These are phyloP conservation scores for Cossypha dichroa DNA, from an alignment of 2,797 vertebrate genomes.

Conservation along the genomic window DNA sequence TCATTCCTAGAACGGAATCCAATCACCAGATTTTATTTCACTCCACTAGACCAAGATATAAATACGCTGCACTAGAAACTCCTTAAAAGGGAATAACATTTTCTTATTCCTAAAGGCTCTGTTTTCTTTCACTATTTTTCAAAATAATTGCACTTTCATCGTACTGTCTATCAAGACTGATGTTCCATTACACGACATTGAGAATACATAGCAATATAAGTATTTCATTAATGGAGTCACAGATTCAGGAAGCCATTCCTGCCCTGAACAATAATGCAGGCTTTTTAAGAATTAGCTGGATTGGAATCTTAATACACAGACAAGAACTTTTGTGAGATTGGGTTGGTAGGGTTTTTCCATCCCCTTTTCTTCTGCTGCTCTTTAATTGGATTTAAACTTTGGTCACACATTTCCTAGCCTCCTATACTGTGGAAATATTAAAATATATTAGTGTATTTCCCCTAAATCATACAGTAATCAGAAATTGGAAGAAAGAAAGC, in stretches of 20 bases:
- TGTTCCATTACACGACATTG: neutral
- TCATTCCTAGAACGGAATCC: neutral
- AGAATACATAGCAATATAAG: neutral
- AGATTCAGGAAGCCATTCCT: neutral
- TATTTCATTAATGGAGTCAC: neutral
- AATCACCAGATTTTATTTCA: neutral
- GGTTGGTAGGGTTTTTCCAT: neutral
- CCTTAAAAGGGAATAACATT: neutral
- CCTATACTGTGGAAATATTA: neutral
- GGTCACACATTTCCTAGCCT: neutral
- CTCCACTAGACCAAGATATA: neutral
- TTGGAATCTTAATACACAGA: neutral
- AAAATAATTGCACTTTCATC: neutral
- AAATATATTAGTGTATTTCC: neutral
- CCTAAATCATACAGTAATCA: neutral
- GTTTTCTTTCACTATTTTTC: neutral
- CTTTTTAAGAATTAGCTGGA: neutral
- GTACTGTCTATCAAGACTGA: neutral
- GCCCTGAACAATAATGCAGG: neutral
- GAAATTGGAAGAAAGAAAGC: neutral
- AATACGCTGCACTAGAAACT: neutral
- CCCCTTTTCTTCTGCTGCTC: neutral
- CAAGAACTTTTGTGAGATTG: neutral
- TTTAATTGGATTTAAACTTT: neutral
- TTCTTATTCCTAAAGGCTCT: neutral